These are phyloP conservation scores for Varanus salvator DNA, from an alignment of 2,113 vertebrate species.

Conservation along the genomic window DNA sequence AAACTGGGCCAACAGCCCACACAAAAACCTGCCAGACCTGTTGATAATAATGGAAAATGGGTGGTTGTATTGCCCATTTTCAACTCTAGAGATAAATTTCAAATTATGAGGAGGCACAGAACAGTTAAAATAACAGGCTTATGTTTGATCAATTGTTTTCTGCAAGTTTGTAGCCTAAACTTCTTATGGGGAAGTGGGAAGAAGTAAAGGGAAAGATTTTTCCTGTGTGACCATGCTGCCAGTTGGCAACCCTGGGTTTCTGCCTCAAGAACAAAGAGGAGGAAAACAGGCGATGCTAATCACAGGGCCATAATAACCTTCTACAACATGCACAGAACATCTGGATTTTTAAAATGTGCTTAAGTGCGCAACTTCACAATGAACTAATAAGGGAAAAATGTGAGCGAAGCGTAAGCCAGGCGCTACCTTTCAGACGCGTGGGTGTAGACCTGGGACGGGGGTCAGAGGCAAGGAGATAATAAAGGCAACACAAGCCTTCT, in stretches of 20 bases:
- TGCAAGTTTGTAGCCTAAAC: neutral
- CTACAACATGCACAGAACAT: slow-evolving; percentile 17
- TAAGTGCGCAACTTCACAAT: neutral
- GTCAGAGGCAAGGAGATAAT: neutral
- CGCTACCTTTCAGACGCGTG: neutral
- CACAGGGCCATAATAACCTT: slow-evolving; percentile 12
- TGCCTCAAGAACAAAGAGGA: slow-evolving; percentile 27
- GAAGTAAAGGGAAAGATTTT: neutral
- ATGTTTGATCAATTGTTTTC: neutral
- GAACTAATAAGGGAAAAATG: neutral
- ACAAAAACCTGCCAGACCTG: neutral
- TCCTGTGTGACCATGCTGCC: neutral
- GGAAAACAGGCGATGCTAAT: neutral
- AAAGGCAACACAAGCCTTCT: neutral
- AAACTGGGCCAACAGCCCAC: neutral
- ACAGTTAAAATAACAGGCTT: neutral
- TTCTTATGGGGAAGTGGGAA: neutral
- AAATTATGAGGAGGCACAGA: neutral
- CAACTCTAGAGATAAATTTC: neutral
- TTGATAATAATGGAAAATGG: neutral
- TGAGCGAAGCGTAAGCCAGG: neutral
- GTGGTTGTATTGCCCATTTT: neutral
- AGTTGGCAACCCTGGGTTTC: slow-evolving; percentile 15
- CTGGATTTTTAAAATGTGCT: slow-evolving; percentile 15
- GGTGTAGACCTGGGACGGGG: neutral